These are phyloP conservation scores for Heliconius ismenius DNA, from an alignment of 2,888 invertebrate genomes.

Conservation along the genomic window DNA sequence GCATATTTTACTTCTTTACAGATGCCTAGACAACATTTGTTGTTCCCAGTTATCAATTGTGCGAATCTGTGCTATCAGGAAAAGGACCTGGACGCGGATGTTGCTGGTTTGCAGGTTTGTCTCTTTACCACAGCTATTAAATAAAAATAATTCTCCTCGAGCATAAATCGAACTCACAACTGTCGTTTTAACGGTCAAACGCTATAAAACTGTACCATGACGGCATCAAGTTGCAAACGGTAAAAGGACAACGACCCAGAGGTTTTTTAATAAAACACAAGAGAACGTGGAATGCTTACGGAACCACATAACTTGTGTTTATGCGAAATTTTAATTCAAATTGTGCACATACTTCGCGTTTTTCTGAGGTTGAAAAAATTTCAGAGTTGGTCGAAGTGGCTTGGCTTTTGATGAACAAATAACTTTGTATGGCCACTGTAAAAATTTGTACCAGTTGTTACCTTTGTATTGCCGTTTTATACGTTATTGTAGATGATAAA, in stretches of 20 bases:
- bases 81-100: no score
- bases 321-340: constrained; percentile 30
- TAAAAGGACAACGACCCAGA: constrained; percentile 8
- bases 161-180: background rate
- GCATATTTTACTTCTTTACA: no score
- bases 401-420: constrained; percentile 23
- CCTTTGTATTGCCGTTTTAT: background rate
- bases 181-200: background rate
- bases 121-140: background rate
- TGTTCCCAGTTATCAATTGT: no score
- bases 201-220: background rate
- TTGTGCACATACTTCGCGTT: constrained; percentile 29
- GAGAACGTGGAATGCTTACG: constrained; percentile 19
- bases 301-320: constrained; percentile 30
- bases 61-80: no score
- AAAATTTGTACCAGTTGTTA: constrained; percentile 5
- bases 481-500: background rate
- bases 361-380: constrained; percentile 27
- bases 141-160: background rate
- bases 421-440: constrained; percentile 6
- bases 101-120: no score
- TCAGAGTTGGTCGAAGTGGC: constrained; percentile 18
- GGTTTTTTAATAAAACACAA: constrained; percentile 21
- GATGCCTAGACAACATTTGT: no score
- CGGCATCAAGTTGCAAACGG: background rate